phyloP scores from a whole-genome alignment of 2,797 vertebrate species.

The Xiphorhynchus erythropygius region DNA sequence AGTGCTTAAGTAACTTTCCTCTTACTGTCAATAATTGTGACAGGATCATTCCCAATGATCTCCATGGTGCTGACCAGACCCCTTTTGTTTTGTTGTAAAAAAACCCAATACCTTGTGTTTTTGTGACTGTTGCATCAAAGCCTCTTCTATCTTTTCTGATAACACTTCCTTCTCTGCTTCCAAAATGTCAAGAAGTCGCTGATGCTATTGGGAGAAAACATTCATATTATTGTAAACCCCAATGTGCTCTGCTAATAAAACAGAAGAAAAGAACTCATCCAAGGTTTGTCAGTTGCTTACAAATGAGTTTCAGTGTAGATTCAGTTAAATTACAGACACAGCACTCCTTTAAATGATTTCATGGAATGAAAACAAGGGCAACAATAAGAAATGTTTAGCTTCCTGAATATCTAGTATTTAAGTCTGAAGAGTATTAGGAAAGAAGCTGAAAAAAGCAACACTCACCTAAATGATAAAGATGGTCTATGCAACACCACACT shows the following conservation, averaged over 20 bases:
- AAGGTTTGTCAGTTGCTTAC: background rate
- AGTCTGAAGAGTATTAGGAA: background rate
- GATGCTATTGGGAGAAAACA: constrained; percentile 70
- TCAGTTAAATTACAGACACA: background rate
- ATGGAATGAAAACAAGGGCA: background rate
- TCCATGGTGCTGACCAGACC: background rate
- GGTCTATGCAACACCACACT: background rate
- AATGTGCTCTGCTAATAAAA: background rate
- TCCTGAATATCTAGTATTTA: background rate
- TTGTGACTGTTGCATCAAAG: constrained; percentile 69
- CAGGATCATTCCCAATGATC: background rate
- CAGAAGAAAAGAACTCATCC: background rate
- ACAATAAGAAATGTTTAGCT: background rate
- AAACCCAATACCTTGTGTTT: constrained; percentile 73
- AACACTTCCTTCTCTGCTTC: constrained; percentile 71
- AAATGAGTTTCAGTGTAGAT: background rate
- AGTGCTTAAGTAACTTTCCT: background rate
- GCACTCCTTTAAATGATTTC: background rate
- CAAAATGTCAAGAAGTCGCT: constrained; percentile 76
- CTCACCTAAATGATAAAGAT: background rate
- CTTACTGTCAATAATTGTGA: background rate
- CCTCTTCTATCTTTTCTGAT: constrained; percentile 71
- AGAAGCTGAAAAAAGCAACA: background rate
- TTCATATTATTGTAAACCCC: background rate
- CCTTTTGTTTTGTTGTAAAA: background rate